Conservation (phyloP, 2,113 vertebrate genomes). For the Nannobrachium achirus region DNA sequence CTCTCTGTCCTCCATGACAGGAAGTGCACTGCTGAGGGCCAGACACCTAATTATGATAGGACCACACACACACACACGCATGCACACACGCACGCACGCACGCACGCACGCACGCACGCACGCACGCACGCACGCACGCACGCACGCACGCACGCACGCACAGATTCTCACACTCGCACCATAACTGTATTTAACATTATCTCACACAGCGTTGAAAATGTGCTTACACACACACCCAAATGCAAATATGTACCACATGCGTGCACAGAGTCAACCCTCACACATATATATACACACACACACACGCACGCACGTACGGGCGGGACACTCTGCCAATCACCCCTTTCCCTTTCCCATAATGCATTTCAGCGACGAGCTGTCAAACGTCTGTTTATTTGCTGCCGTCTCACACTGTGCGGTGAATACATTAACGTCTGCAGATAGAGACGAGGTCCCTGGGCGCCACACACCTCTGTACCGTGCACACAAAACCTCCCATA, state of each 20-base stretch:
- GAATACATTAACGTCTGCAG: slow-evolving; percentile 12
- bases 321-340: slow-evolving; percentile 36
- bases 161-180: background rate
- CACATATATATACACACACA: background rate
- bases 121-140: background rate
- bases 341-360: slow-evolving; percentile 54
- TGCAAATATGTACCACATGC: background rate
- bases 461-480: slow-evolving; percentile 20
- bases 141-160: slow-evolving; percentile 12
- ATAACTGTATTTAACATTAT: too few relatives aligned
- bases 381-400: slow-evolving; percentile 59
- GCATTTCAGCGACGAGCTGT: slow-evolving; percentile 61
- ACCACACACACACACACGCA: slow-evolving; percentile 43
- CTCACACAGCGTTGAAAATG: too few relatives aligned
- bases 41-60: slow-evolving; percentile 63
- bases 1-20: slow-evolving; percentile 65
- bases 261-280: too few relatives aligned
- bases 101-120: slow-evolving; percentile 15
- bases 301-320: background rate
- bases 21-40: slow-evolving; percentile 68
- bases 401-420: slow-evolving; percentile 25
- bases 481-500: slow-evolving; percentile 6
- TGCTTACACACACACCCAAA: background rate
- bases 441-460: background rate
- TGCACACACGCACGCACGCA: background rate